phyloP scores from a whole-genome alignment of 2,113 vertebrate species.

The Tursiops truncatus region DNA sequence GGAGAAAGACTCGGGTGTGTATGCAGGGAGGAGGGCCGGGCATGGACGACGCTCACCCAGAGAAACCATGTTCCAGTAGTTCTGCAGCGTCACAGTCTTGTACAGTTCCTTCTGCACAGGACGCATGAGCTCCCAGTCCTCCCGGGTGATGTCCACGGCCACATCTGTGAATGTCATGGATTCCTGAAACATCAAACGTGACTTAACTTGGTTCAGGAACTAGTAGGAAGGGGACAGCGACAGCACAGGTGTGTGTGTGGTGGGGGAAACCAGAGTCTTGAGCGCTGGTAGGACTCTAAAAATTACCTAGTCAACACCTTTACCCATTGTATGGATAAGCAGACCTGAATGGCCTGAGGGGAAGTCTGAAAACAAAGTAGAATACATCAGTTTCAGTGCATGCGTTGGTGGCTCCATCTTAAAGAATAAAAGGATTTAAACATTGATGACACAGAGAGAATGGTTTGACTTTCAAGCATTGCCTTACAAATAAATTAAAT shows the following conservation, averaged over 20 bases:
- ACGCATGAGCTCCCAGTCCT: conserved; percentile 78
- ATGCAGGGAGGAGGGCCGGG: background rate
- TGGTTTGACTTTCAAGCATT: background rate
- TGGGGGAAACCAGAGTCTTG: background rate
- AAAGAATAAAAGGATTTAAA: conserved; percentile 12
- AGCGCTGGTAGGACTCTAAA: background rate
- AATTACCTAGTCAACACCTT: background rate
- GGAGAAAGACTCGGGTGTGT: background rate
- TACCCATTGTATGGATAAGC: background rate
- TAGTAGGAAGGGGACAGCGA: background rate
- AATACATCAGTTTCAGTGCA: background rate
- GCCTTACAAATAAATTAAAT: background rate
- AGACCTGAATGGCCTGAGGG: background rate
- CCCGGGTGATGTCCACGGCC: conserved; percentile 75
- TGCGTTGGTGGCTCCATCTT: background rate
- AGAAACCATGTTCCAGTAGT: conserved; percentile 80
- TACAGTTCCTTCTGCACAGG: conserved; percentile 74
- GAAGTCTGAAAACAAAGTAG: background rate
- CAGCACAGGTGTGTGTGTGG: background rate
- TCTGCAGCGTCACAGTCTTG: conserved; percentile 74
- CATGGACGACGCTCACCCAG: conserved; percentile 53
- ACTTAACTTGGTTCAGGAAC: background rate
- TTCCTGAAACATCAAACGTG: conserved; percentile 66
- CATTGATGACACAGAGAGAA: background rate
- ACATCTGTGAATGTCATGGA: conserved; percentile 75